Evolutionary conservation across 1,140 invertebrate species (phyloP), one percentile per base, ranked within the genome.

Genomic region (Goniozus legneri): DNA sequence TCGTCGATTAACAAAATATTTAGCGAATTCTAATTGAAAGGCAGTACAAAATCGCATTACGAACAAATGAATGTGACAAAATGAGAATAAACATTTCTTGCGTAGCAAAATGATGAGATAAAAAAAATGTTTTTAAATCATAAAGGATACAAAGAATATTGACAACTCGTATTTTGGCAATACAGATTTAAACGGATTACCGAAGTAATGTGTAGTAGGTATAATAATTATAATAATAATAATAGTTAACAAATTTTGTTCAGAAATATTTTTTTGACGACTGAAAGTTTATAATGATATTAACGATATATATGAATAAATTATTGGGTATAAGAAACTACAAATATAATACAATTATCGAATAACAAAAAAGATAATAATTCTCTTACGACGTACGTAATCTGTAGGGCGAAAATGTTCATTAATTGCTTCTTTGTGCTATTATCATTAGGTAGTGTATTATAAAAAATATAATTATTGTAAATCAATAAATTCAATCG

Each of bases 101-200:
- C n/a, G n/a, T n/a, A n/a, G n/a, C n/a, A n/a, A n/a, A n/a, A n/a
- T n/a, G n/a, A n/a, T n/a, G n/a, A n/a, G n/a, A n/a, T n/a, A n/a
- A n/a, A n/a, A n/a, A n/a, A n/a, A n/a, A n/a, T n/a, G n/a, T n/a
- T n/a, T n/a, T n/a, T n/a, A n/a, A n/a, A n/a, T n/a, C n/a, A n/a
- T n/a, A n/a, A n/a, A n/a, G n/a, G n/a, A n/a, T n/a, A n/a, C n/a
- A n/a, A n/a, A n/a, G n/a, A n/a, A n/a, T n/a, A n/a, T n/a, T n/a
- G n/a, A n/a, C 21, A 36, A 67, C 57, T 58, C 56, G 65, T 71
- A 72, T 71, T 73, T 73, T 68, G 69, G 69, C 68, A 71, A 72
- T 67, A 67, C 59, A 65, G 47, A 48, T 63, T 65, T 55, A 55
- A 59, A 47, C n/a, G n/a, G 46, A 47, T 60, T 55, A 60, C 31